Percentiles rank a stretch among this genome's conserved stretches.
phyloP scores from a whole-genome alignment of 2,888 invertebrate genomes.

The Clanis bilineata region DNA sequence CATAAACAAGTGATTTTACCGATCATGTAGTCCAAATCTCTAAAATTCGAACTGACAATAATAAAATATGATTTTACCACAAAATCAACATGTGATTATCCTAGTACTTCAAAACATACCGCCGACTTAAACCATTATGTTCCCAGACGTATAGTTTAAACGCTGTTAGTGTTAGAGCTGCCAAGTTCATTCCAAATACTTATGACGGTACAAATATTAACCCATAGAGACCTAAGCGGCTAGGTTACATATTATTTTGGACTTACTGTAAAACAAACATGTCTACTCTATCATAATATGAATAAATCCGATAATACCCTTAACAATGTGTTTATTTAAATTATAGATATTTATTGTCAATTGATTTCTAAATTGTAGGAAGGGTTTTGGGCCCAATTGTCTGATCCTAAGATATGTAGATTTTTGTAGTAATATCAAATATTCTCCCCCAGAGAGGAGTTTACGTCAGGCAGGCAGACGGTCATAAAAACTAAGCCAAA shows the following conservation, averaged over 20 bases:
- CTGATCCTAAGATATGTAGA: too few relatives aligned
- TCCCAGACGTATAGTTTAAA: not conserved
- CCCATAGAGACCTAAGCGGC: not conserved
- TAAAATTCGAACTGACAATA: too few relatives aligned
- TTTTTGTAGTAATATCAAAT: too few relatives aligned
- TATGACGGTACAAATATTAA: conserved; percentile 16
- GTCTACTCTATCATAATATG: not conserved
- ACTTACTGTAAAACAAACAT: not conserved
- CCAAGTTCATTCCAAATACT: conserved; percentile 3
- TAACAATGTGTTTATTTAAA: not conserved
- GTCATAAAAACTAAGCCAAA: too few relatives aligned
- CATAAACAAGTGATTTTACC: too few relatives aligned
- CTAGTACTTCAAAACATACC: not conserved
- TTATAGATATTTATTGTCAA: too few relatives aligned
- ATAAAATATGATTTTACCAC: not conserved
- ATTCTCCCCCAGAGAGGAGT: too few relatives aligned
- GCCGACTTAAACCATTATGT: not conserved
- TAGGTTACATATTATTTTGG: not conserved
- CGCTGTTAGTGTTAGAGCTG: not conserved
- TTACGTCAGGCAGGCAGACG: too few relatives aligned
- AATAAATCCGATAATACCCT: too few relatives aligned
- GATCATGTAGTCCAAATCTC: too few relatives aligned
- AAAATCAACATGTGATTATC: not conserved
- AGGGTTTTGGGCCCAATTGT: too few relatives aligned
- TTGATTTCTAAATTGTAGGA: too few relatives aligned